Evolutionary conservation across 2,113 vertebrate genomes (phyloP).

Genomic region (Deroptyus accipitrinus): DNA sequence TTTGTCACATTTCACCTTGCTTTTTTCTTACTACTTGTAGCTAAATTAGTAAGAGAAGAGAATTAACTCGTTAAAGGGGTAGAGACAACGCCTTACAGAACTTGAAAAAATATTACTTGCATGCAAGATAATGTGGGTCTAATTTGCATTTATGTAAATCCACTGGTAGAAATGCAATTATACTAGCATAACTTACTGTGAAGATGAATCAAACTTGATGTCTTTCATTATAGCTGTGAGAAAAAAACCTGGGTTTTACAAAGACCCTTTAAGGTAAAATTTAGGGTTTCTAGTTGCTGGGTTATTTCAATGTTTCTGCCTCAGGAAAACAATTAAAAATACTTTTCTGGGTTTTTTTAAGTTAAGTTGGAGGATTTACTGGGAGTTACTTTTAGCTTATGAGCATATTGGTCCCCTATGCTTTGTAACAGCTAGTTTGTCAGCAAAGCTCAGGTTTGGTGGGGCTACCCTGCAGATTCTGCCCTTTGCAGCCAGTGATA

Average conservation of each 20-base stretch:
- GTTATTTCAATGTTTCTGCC: neutral
- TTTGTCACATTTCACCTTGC: neutral
- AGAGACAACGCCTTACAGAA: constrained; percentile 19
- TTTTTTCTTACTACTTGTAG: neutral
- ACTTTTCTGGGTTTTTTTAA: neutral
- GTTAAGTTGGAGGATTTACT: neutral
- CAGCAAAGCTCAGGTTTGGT: neutral
- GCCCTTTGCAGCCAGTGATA: neutral
- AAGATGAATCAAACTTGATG: constrained; percentile 23
- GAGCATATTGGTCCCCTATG: neutral
- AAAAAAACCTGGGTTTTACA: neutral
- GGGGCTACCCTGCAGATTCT: neutral
- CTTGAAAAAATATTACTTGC: constrained; percentile 21
- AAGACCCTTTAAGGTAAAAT: constrained; percentile 2
- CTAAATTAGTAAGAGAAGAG: constrained; percentile 8
- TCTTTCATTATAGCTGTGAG: neutral
- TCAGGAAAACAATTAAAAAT: neutral
- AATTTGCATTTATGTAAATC: constrained; percentile 61
- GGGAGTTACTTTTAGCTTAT: neutral
- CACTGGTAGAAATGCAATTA: constrained; percentile 20
- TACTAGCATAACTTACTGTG: neutral
- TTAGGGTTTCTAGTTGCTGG: neutral
- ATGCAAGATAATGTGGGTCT: neutral
- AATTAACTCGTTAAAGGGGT: constrained; percentile 19
- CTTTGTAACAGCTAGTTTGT: neutral